phyloP scores from a whole-genome alignment of 2,797 vertebrate genomes.

The Aeoliscus strigatus region DNA sequence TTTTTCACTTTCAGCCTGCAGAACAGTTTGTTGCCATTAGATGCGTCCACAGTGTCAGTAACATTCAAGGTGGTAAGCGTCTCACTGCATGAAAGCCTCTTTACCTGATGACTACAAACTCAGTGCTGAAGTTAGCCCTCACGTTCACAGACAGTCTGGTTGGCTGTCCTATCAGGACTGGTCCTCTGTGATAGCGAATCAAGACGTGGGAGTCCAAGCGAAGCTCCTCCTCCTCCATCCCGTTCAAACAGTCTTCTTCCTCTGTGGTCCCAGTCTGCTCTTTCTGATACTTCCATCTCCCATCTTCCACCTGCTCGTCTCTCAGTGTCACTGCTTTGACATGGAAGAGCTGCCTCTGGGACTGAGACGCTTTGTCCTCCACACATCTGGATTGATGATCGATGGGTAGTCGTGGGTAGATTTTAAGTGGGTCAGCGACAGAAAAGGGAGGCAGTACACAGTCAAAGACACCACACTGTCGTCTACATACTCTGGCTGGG shows the following conservation, averaged over 20 bases:
- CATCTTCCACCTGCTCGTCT: constrained; percentile 8
- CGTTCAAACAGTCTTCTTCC: constrained; percentile 37
- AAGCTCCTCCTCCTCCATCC: constrained; percentile 53
- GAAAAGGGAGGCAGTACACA: neutral
- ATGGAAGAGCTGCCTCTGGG: constrained; percentile 59
- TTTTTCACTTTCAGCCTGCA: constrained; percentile 70
- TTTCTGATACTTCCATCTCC: constrained; percentile 1
- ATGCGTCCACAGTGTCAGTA: too few species aligned
- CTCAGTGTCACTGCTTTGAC: constrained; percentile 54
- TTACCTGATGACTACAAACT: constrained; percentile 68
- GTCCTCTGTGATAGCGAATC: constrained; percentile 65
- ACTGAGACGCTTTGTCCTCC: constrained; percentile 39
- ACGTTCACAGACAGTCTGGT: constrained; percentile 63
- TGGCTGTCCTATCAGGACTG: constrained; percentile 54
- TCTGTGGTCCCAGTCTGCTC: constrained; percentile 28
- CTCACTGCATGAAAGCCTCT: neutral
- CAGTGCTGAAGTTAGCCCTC: constrained; percentile 60
- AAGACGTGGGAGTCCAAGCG: constrained; percentile 63
- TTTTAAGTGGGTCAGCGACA: neutral
- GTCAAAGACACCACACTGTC: neutral
- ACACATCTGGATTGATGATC: constrained; percentile 39
- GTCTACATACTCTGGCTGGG: constrained; percentile 26
- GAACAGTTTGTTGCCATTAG: neutral
- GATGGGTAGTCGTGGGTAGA: too few species aligned
- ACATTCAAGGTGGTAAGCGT: too few species aligned